Percentiles rank a stretch among this genome's conserved stretches.
phyloP scores from a whole-genome alignment of 2,797 vertebrate genomes.

The Alfaro cultratus region DNA sequence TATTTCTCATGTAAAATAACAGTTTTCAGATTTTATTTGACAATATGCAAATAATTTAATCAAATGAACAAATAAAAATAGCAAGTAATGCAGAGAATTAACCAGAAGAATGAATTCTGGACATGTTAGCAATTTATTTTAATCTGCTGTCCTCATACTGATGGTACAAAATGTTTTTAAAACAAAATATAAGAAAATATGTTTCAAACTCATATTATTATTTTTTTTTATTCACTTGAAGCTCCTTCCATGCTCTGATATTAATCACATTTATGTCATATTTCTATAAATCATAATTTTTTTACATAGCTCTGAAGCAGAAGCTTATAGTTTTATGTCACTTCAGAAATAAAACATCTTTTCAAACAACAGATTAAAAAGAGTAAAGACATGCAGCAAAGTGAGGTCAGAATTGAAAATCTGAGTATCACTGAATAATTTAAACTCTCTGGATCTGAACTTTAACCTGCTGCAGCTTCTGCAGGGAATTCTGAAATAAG shows the following conservation, averaged over 20 bases:
- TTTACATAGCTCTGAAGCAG: not conserved
- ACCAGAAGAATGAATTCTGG: not conserved
- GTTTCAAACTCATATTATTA: too few species aligned
- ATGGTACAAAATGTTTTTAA: not conserved
- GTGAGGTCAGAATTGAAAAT: not conserved
- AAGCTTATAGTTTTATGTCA: not conserved
- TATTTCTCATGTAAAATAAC: not conserved
- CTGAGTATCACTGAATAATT: not conserved
- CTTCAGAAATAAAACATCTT: not conserved
- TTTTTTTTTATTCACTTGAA: too few species aligned
- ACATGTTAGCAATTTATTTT: not conserved
- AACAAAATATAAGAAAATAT: not conserved
- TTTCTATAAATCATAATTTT: too few species aligned
- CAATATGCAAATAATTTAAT: not conserved
- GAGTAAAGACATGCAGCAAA: not conserved
- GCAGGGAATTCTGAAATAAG: conserved; percentile 3
- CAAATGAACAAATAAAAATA: not conserved
- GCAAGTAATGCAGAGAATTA: not conserved
- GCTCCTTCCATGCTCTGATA: too few species aligned
- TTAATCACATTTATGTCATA: too few species aligned
- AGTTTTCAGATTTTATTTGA: not conserved
- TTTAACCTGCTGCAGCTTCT: conserved; percentile 3
- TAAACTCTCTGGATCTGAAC: not conserved
- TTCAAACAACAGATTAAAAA: not conserved
- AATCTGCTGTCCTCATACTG: not conserved